Evolutionary conservation across 2,797 vertebrate species (phyloP).

Genomic region (Leptoclinus maculatus): DNA sequence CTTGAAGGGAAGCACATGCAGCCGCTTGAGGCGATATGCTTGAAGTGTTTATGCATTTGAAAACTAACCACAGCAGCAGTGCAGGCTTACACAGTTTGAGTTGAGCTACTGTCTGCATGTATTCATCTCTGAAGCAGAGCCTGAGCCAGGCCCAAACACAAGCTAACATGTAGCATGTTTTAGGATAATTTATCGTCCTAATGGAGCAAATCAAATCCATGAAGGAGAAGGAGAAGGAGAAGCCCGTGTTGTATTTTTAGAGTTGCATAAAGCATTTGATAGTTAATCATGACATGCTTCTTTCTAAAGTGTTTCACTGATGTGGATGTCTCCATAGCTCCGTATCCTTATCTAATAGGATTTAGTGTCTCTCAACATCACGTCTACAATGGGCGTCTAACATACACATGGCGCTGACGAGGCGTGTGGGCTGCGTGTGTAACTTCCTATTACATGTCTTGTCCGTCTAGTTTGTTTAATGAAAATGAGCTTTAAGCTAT

Average conservation of each 20-base stretch:
- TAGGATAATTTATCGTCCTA: not conserved
- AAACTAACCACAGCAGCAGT: conserved; percentile 1
- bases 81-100: not conserved
- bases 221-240: not conserved
- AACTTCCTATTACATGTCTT: too few relatives aligned
- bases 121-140: not conserved
- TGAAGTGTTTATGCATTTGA: not conserved
- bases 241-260: not conserved
- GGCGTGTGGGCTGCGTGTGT: too few relatives aligned
- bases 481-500: too few relatives aligned
- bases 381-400: too few relatives aligned
- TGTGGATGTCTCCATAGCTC: too few relatives aligned
- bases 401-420: too few relatives aligned
- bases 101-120: not conserved
- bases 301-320: too few relatives aligned
- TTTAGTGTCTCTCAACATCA: too few relatives aligned
- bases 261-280: too few relatives aligned
- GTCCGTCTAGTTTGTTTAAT: too few relatives aligned
- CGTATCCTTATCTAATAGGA: too few relatives aligned
- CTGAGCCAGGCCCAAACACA: not conserved
- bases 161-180: not conserved
- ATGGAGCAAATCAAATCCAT: not conserved
- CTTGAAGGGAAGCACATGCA: conserved; percentile 20
- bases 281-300: too few relatives aligned
- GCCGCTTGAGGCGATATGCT: not conserved